Conservation (phyloP, 1,140 invertebrate genomes). For the Ylistrum balloti region DNA sequence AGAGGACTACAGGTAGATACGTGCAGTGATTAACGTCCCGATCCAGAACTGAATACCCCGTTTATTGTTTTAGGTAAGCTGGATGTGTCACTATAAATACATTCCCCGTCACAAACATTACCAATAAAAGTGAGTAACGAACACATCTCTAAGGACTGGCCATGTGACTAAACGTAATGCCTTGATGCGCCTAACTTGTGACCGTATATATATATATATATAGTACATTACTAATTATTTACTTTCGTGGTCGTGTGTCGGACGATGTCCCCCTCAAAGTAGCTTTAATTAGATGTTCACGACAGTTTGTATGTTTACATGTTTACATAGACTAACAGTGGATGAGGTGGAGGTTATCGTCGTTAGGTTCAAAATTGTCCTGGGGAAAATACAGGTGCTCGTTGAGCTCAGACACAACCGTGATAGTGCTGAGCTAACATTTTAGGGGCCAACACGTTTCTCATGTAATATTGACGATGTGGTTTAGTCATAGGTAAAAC, state of each 20-base stretch:
- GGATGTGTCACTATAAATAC: constrained; percentile 5
- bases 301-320: neutral
- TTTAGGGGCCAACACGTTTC: too few species aligned
- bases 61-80: neutral
- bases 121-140: neutral
- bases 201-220: neutral
- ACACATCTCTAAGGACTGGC: neutral
- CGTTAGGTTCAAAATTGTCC: too few species aligned
- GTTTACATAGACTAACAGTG: too few species aligned
- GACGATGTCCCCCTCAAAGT: neutral
- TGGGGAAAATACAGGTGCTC: too few species aligned
- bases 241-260: neutral
- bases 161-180: neutral
- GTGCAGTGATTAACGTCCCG: too few species aligned
- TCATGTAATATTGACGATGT: too few species aligned
- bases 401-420: too few species aligned
- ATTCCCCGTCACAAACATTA: neutral
- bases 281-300: neutral
- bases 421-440: too few species aligned
- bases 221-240: neutral
- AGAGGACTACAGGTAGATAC: too few species aligned
- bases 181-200: neutral
- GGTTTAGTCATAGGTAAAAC: too few species aligned
- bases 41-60: too few species aligned
- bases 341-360: too few species aligned